Evolutionary conservation across 2,888 invertebrate species (phyloP).

Genomic region (Dolichomitus sp.): DNA sequence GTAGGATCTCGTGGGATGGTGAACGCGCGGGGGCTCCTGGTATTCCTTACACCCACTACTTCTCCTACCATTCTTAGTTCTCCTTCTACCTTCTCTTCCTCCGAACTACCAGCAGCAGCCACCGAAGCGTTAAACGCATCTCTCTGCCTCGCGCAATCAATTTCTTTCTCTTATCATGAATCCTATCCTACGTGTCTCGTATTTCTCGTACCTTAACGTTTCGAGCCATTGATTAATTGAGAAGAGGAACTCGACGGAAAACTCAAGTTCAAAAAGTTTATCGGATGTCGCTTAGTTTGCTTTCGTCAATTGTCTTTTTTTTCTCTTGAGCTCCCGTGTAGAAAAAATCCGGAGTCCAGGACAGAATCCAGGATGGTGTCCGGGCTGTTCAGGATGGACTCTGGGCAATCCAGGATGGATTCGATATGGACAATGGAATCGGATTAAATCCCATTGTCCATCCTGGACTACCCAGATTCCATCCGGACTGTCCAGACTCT

Average conservation of each 20-base stretch:
- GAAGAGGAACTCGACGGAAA: slow-evolving; percentile 21
- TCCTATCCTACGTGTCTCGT: slow-evolving; percentile 48
- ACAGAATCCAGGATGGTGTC: too few relatives aligned
- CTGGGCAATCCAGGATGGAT: too few relatives aligned
- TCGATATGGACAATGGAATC: too few relatives aligned
- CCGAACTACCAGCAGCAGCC: slow-evolving; percentile 41
- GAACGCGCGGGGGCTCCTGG: slow-evolving; percentile 46
- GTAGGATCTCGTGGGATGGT: slow-evolving; percentile 43
- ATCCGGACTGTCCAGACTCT: too few relatives aligned
- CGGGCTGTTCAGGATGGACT: too few relatives aligned
- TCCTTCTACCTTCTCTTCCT: slow-evolving; percentile 27
- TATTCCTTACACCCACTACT: slow-evolving; percentile 34
- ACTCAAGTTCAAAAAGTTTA: slow-evolving; percentile 45
- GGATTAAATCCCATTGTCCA: too few relatives aligned
- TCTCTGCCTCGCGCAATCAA: slow-evolving; percentile 59
- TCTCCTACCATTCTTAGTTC: slow-evolving; percentile 37
- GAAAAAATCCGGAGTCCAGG: too few relatives aligned
- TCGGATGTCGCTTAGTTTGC: slow-evolving; percentile 9
- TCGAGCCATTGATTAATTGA: slow-evolving; percentile 59
- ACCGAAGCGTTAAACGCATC: slow-evolving; percentile 63
- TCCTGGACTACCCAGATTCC: too few relatives aligned
- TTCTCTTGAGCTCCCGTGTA: too few relatives aligned
- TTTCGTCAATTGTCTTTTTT: slow-evolving; percentile 21
- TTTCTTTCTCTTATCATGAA: slow-evolving; percentile 65
- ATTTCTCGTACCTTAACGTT: slow-evolving; percentile 58